Conservation (phyloP, 2,797 vertebrate genomes). For the Mus spretus region DNA sequence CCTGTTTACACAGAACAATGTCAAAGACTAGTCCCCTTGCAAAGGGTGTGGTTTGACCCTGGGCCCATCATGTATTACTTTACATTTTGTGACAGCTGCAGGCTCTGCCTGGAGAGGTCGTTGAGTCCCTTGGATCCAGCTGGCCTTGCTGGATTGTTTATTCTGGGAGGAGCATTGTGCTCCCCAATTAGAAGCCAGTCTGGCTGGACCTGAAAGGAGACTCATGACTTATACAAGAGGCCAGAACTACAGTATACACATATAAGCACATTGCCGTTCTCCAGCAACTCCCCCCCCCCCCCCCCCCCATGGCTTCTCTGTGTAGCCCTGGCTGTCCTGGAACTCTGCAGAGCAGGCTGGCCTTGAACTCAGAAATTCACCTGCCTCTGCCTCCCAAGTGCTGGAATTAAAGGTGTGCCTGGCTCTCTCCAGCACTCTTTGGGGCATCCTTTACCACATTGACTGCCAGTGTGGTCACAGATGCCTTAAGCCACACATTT, state of each 20-base stretch:
- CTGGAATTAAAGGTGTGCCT: too few species aligned
- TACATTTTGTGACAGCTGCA: slow-evolving; percentile 51
- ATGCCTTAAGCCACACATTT: not conserved
- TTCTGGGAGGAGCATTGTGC: slow-evolving; percentile 8
- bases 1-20: not conserved
- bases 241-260: not conserved
- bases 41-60: not conserved
- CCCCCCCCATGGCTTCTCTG: too few species aligned
- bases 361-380: too few species aligned
- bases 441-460: not conserved
- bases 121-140: not conserved
- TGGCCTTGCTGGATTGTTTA: not conserved
- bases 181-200: slow-evolving; percentile 20
- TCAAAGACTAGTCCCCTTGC: not conserved
- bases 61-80: not conserved
- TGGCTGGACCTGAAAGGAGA: slow-evolving; percentile 18
- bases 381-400: too few species aligned
- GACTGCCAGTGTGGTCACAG: not conserved
- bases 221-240: not conserved
- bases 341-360: too few species aligned
- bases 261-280: not conserved
- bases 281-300: not conserved
- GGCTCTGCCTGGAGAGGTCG: slow-evolving; percentile 33
- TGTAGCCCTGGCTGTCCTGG: too few species aligned
- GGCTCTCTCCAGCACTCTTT: not conserved